Base-by-base conservation (phyloP, 2,113 vertebrate species). In the Pseudopodoces humilis region DNA sequence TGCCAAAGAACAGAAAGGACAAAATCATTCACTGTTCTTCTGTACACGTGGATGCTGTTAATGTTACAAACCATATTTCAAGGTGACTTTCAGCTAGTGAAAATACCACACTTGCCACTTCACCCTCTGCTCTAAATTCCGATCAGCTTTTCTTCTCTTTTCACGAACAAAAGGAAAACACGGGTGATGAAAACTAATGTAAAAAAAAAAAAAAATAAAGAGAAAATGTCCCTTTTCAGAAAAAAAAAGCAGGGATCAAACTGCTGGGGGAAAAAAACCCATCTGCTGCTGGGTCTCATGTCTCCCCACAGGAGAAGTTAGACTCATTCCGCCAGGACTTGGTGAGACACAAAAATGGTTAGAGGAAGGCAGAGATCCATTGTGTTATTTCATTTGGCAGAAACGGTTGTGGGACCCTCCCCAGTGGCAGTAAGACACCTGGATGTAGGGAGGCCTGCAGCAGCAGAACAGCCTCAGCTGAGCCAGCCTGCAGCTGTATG, bases 141-240 rank as follows among this genome's bases (percentile, higher is more conserved):
- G 60, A 75, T 75, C 28, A 64, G 8, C 17, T 86, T 37, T 58
- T 69, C 14, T 59, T 64, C n/a, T 44, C 19, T 84, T 81, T 92
- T 39, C 53, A 30, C 41, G 47, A 60, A 60, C 21, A 77, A 76
- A 78, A 44, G 10, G 23, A 60, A 92, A 69, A 62, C 2, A 0
- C 6, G 21, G 0, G 0, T 30, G 19, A 60, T 68, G 39, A 76
- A 85, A 90, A 74, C 33, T 55, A 72, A 55, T 30, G 11, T 55
- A 64, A 83, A 81, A 35, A 70, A 93, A 35, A 70, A 93, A 88
- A 75, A 39, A 39, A 88, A 75, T 31, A 79, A 58, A 64, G n/a
- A 78, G 18, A 81, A 92, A 84, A 80, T 2, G 4, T 46, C 24
- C 33, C 21, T 43, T 83, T 81, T 59, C 24, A 90, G 6, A 17